phyloP scores from a whole-genome alignment of 2,888 invertebrate species.

The Malthinus flaveolus region DNA sequence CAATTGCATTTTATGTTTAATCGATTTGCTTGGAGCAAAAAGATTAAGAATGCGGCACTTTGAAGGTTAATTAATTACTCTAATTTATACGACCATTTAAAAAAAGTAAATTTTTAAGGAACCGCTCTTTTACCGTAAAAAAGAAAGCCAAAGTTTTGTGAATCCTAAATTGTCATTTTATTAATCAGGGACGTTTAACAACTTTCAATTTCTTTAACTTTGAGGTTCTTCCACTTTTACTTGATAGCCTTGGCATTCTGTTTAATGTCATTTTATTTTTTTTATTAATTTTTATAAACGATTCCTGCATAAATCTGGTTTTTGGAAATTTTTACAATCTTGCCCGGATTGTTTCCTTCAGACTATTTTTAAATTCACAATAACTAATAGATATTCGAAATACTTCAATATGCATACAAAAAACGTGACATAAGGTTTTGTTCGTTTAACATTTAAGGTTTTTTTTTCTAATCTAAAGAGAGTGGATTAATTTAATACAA shows the following conservation, averaged over 20 bases:
- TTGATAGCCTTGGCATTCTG: slow-evolving; percentile 24
- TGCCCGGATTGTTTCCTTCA: background rate
- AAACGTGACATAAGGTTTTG: too few relatives aligned
- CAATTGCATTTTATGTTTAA: too few relatives aligned
- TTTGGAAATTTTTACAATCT: background rate
- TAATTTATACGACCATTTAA: too few relatives aligned
- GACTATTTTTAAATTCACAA: too few relatives aligned
- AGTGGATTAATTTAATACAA: too few relatives aligned
- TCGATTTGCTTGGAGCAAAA: too few relatives aligned
- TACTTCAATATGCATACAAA: too few relatives aligned
- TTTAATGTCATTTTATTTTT: slow-evolving; percentile 6
- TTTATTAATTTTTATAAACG: slow-evolving; percentile 15
- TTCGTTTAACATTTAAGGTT: too few relatives aligned
- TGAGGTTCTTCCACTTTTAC: slow-evolving; percentile 16
- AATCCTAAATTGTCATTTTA: background rate
- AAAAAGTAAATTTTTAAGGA: background rate
- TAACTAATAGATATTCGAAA: too few relatives aligned
- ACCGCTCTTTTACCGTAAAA: background rate
- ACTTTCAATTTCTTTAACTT: slow-evolving; percentile 20
- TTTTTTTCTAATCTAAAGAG: too few relatives aligned
- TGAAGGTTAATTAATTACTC: too few relatives aligned
- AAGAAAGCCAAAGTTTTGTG: background rate
- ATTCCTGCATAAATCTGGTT: slow-evolving; percentile 13
- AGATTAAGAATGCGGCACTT: too few relatives aligned
- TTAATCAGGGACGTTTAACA: slow-evolving; percentile 1